Percentiles rank a stretch among this genome's conserved stretches.
Conservation (phyloP, 2,797 vertebrate species). For the Xiphorhynchus erythropygius region DNA sequence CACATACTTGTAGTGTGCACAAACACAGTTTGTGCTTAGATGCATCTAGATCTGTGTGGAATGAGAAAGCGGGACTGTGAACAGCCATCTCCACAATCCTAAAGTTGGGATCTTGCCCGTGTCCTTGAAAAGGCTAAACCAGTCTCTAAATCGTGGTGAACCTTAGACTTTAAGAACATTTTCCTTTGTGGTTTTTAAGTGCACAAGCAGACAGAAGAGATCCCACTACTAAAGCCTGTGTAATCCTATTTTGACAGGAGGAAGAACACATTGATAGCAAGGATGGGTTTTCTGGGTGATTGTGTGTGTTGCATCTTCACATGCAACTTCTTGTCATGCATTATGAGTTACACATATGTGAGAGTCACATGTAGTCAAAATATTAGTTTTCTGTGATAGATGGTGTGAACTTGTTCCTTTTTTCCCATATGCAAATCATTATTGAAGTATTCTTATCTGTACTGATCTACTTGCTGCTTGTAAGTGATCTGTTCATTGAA, state of each 20-base stretch:
- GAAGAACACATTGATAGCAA: neutral
- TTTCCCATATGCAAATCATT: neutral
- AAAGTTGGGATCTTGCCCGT: neutral
- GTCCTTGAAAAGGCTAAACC: neutral
- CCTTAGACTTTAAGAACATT: neutral
- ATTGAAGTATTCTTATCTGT: neutral
- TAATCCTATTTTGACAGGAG: neutral
- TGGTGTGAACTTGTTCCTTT: neutral
- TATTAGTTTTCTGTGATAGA: neutral
- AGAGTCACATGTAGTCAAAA: neutral
- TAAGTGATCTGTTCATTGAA: neutral
- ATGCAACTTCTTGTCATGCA: neutral
- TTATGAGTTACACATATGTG: neutral
- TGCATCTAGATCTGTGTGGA: accelerated
- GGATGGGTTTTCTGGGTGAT: neutral
- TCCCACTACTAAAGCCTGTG: neutral
- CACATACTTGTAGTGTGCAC: neutral
- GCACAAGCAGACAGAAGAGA: neutral
- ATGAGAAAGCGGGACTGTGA: neutral
- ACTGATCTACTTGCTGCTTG: neutral
- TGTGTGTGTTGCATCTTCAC: neutral
- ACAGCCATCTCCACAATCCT: neutral
- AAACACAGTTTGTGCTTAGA: neutral
- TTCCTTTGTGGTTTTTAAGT: neutral
- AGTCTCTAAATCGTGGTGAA: neutral